Percentiles rank a stretch among this genome's conserved stretches.
Conservation (phyloP, 2,113 vertebrate genomes). For the Sapayoa aenigma region DNA sequence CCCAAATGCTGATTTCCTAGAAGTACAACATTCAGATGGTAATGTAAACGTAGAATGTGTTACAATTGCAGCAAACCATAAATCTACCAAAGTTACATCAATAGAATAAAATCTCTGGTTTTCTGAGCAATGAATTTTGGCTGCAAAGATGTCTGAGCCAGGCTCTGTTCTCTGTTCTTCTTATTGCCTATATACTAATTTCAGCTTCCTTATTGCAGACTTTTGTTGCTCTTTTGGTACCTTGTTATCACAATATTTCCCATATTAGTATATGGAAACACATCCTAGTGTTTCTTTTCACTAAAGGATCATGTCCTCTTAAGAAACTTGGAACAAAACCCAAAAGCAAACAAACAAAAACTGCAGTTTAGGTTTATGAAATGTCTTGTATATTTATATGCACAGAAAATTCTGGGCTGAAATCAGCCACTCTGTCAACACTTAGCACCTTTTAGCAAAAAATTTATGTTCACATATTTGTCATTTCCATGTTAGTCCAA, state of each 20-base stretch:
- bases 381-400: constrained; percentile 1
- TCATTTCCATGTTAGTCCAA: background rate
- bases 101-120: background rate
- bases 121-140: background rate
- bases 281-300: background rate
- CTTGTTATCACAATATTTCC: background rate
- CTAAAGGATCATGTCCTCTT: background rate
- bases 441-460: background rate
- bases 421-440: constrained; percentile 5
- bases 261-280: background rate
- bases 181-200: background rate
- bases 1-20: background rate
- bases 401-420: constrained; percentile 7
- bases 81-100: background rate
- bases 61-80: background rate
- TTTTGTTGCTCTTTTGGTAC: background rate
- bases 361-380: constrained; percentile 18
- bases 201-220: background rate
- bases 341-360: background rate
- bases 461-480: background rate
- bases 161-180: background rate
- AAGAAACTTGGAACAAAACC: constrained; percentile 9
- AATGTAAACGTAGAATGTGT: background rate
- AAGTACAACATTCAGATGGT: background rate
- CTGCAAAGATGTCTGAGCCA: background rate